Percentiles rank a stretch among this genome's conserved stretches.
Conservation (phyloP, 2,113 vertebrate species). For the Capreolus pygargus region DNA sequence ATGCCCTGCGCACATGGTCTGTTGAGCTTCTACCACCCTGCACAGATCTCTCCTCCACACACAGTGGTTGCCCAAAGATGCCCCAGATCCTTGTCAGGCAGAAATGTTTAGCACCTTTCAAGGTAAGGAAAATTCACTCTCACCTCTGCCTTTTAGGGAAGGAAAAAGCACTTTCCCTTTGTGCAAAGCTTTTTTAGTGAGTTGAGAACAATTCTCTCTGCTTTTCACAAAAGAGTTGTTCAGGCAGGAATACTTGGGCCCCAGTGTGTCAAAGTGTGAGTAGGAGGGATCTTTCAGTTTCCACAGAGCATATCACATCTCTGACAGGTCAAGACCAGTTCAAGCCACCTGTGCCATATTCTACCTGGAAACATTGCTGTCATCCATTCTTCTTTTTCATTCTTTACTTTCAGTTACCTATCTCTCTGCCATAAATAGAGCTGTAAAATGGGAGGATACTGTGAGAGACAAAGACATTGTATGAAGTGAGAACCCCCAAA, state of each 20-base stretch:
- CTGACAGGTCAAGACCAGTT: not conserved
- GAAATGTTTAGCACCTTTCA: not conserved
- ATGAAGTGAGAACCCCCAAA: not conserved
- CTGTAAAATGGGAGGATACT: not conserved
- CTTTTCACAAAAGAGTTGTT: not conserved
- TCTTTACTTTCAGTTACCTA: not conserved
- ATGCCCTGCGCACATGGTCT: not conserved
- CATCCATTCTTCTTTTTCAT: not conserved
- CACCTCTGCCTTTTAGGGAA: not conserved
- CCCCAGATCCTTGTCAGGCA: not conserved
- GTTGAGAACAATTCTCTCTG: not conserved
- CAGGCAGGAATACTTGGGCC: not conserved
- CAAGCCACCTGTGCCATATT: not conserved
- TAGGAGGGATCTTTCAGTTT: not conserved
- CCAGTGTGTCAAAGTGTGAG: not conserved
- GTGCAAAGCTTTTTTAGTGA: not conserved
- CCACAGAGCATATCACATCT: not conserved
- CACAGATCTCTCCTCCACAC: not conserved
- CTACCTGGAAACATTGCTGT: not conserved
- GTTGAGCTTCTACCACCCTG: not conserved
- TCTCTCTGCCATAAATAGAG: not conserved
- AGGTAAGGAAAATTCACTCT: not conserved
- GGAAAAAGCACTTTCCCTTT: not conserved
- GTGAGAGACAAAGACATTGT: not conserved
- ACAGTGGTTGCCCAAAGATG: fast-evolving